A percentile compares a stretch with the other conserved stretches of the same genome.
Evolutionary conservation across 2,113 vertebrate genomes (phyloP).

Genomic region (Chlorocebus sabaeus): DNA sequence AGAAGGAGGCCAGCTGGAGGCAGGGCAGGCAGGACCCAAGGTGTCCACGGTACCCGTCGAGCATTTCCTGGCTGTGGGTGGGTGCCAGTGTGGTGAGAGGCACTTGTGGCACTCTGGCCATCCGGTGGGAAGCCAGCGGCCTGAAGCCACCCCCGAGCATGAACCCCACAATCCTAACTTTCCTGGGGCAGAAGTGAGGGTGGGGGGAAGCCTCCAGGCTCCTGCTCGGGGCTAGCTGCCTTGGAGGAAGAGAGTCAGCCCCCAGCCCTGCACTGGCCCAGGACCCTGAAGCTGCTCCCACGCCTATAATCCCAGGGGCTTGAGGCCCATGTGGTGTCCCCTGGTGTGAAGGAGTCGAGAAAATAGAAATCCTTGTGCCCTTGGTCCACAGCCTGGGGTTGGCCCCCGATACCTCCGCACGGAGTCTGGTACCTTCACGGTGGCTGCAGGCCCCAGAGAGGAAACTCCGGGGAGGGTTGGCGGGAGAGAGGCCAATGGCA

Average conservation of each 20-base stretch:
- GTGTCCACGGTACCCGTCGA: neutral
- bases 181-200: neutral
- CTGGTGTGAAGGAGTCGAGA: neutral
- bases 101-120: neutral
- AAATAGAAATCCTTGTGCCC: neutral
- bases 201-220: neutral
- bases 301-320: neutral
- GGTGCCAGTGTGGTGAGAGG: neutral
- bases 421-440: neutral
- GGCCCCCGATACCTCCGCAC: neutral
- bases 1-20: neutral
- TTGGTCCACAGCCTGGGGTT: neutral
- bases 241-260: neutral
- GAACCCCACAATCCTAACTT: neutral
- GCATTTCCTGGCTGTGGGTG: neutral
- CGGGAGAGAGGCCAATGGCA: neutral
- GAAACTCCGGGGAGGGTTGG: neutral
- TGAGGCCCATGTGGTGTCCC: neutral
- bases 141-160: neutral
- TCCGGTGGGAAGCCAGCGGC: neutral
- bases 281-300: neutral
- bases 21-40: neutral
- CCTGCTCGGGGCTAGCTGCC: neutral
- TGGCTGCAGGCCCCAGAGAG: neutral
- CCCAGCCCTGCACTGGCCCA: neutral